Evolutionary conservation across 37 sponge, comb jelly and placozoan species (phyloP).

Genomic region (Tethya wilhelma): DNA sequence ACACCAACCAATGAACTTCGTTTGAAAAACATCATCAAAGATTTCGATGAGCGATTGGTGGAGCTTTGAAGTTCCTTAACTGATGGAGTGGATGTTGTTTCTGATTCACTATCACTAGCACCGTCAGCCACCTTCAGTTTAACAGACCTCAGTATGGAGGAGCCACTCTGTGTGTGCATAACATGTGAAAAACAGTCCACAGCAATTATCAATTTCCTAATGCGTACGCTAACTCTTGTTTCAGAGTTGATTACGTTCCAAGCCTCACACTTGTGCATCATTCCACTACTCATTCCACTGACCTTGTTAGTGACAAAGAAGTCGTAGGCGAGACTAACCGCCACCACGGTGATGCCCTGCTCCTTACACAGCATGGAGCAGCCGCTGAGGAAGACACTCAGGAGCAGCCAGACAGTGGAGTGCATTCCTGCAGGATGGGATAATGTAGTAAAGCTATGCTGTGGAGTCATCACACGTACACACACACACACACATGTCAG

Average conservation of each 20-base stretch:
- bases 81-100: too few species aligned
- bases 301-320: slow-evolving; percentile 51
- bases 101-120: too few species aligned
- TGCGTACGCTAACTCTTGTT: too few species aligned
- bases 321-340: slow-evolving; percentile 80
- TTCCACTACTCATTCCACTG: background rate
- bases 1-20: background rate
- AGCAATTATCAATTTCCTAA: too few species aligned
- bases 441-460: background rate
- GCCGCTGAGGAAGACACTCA: slow-evolving; percentile 35
- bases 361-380: slow-evolving; percentile 85
- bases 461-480: background rate
- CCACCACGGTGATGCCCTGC: slow-evolving; percentile 87
- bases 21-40: background rate
- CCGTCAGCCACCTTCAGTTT: too few species aligned
- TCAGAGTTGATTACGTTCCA: too few species aligned
- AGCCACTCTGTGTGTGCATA: too few species aligned
- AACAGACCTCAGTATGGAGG: too few species aligned
- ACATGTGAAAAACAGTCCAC: background rate
- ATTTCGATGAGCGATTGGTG: too few species aligned
- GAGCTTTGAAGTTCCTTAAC: too few species aligned
- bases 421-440: too few species aligned
- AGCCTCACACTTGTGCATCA: background rate
- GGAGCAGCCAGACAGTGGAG: slow-evolving; percentile 32
- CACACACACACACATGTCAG: background rate